Percentiles rank a stretch among this genome's conserved stretches.
phyloP scores from a whole-genome alignment of 2,888 invertebrate species.

The Philhelius pedissequus region DNA sequence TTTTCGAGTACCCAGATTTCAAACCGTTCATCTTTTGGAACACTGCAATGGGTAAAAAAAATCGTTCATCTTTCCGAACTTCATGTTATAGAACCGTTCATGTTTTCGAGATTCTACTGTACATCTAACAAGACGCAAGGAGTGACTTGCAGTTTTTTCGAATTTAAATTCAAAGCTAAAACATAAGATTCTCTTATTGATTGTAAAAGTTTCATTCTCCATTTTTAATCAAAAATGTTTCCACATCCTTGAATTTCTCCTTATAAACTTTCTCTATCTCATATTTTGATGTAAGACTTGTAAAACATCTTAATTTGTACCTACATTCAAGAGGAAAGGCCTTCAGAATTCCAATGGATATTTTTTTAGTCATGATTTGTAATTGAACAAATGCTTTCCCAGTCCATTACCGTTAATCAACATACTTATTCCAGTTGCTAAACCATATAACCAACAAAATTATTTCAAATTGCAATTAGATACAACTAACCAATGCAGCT shows the following conservation, averaged over 20 bases:
- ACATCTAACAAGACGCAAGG: too few relatives aligned
- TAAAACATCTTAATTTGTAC: not conserved
- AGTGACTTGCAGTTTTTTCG: too few relatives aligned
- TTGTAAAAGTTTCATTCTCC: not conserved
- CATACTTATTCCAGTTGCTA: not conserved
- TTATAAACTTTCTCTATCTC: not conserved
- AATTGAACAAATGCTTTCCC: not conserved
- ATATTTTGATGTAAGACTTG: not conserved
- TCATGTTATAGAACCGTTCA: too few relatives aligned
- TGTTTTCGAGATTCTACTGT: too few relatives aligned
- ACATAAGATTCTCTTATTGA: not conserved
- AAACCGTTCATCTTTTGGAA: too few relatives aligned
- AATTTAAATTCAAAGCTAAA: too few relatives aligned
- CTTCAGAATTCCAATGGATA: not conserved
- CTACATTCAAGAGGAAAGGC: not conserved
- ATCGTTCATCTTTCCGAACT: too few relatives aligned
- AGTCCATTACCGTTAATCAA: slow-evolving; percentile 8
- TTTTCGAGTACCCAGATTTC: too few relatives aligned
- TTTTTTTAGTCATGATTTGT: not conserved
- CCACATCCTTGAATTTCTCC: not conserved
- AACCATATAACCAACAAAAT: not conserved
- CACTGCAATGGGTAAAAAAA: too few relatives aligned
- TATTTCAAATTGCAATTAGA: slow-evolving; percentile 1
- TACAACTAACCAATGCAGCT: not conserved
- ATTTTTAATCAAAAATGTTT: not conserved